These are phyloP conservation scores for Pomacea maculata DNA, from an alignment of 1,140 invertebrate genomes.

Conservation along the genomic window DNA sequence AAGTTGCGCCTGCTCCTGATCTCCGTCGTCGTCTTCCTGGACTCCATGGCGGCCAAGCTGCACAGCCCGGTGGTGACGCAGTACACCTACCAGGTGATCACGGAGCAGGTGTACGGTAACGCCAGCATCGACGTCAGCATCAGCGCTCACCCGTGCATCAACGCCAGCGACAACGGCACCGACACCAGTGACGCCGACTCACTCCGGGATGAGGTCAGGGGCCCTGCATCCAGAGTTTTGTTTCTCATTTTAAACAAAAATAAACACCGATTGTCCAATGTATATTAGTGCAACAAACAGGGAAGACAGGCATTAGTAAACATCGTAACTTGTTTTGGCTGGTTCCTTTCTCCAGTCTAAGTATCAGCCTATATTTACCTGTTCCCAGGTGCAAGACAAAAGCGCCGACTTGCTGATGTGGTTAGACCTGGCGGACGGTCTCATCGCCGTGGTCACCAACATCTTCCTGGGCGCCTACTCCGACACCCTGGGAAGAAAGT, in stretches of 20 bases:
- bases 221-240: background rate
- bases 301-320: background rate
- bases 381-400: conserved; percentile 5
- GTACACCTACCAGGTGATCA: conserved; percentile 18
- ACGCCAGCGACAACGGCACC: background rate
- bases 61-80: conserved; percentile 1
- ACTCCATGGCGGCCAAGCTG: background rate
- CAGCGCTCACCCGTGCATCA: conserved; percentile 8
- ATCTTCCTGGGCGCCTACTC: conserved; percentile 23
- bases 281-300: too few species aligned
- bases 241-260: too few species aligned
- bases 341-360: background rate
- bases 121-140: background rate
- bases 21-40: background rate
- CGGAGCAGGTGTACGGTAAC: conserved; percentile 6
- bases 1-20: background rate
- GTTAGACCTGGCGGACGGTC: background rate
- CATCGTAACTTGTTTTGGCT: background rate
- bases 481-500: conserved; percentile 12
- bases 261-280: too few species aligned
- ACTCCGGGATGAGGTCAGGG: background rate
- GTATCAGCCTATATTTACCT: background rate
- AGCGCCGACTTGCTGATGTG: conserved; percentile 7
- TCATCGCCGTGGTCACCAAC: conserved; percentile 1
- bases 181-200: background rate